Base-by-base conservation (phyloP, 2,888 invertebrate genomes). In the Ochropleura plecta region DNA sequence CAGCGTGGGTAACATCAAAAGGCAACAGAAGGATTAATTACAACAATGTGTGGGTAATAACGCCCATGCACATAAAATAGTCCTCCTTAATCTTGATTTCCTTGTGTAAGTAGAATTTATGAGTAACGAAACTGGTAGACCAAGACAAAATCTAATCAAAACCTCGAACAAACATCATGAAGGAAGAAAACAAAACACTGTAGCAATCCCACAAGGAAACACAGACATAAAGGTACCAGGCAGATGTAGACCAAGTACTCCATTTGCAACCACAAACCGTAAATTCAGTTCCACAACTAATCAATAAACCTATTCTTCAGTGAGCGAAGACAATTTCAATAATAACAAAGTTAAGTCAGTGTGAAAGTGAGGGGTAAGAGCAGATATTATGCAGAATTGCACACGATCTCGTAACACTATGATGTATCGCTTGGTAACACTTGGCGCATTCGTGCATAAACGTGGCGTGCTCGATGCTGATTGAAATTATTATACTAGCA, bases 361-460 rank as follows among this genome's bases (percentile, higher is more conserved):
- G 83, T 76, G 83, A 85, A 86, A 86, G 85, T 87, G 81, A 76
- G 73, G 78, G 67, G 65, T 66, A 63, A 69, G 63, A 74, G 16
- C 44, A 60, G 66, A 20, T 81, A 71, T 87, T 86, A 86, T 86
- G 86, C 72, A 77, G 67, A 69, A 80, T 87, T 81, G 86, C 78
- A 70, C 67, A 66, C 72, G 81, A 72, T 87, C 84, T 77, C 72
- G 77, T 86, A 86, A 85, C 71, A 85, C 62, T 87, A 51, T 60
- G 78, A 86, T 88, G 73, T 73, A 77, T 81, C 74, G 74, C 65
- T 70, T 78, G 60, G 70, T 55, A 77, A 76, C 76, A 85, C 57
- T 87, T 73, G 72, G 77, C 30, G 79, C 78, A 70, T 78, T 88
- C 85, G 87, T 86, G 83, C 83, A 78, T 83, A 73, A 85, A 81